A percentile compares a stretch with the other conserved stretches of the same genome.
Conservation (phyloP, 2,888 invertebrate genomes). For the Chaetogeoica ovagalla region DNA sequence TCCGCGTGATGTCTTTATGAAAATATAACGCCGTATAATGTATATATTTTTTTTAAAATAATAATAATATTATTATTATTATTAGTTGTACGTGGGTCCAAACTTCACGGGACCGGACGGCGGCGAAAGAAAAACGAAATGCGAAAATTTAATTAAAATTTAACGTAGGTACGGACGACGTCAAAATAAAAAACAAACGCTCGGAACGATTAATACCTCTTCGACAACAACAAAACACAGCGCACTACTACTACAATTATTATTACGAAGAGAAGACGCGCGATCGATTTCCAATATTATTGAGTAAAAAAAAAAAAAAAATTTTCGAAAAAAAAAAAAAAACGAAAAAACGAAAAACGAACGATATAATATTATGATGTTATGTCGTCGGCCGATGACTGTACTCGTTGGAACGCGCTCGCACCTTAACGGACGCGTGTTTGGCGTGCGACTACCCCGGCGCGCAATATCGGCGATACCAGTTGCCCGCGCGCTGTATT, state of each 20-base stretch:
- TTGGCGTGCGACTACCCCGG: constrained; percentile 52
- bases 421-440: constrained; percentile 51
- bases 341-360: not conserved
- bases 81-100: too few species aligned
- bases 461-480: constrained; percentile 41
- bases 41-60: too few species aligned
- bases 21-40: too few species aligned
- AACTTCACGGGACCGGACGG: too few species aligned
- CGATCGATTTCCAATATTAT: not conserved
- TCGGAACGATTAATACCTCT: too few species aligned
- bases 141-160: too few species aligned
- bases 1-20: too few species aligned
- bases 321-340: not conserved
- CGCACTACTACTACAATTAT: not conserved
- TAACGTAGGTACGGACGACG: not conserved
- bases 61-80: too few species aligned
- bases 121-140: not conserved
- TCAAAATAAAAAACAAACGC: too few species aligned
- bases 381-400: constrained; percentile 36
- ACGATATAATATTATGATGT: too few species aligned
- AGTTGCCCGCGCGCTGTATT: constrained; percentile 30
- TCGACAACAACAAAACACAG: not conserved
- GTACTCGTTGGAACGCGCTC: constrained; percentile 37
- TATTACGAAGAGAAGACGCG: not conserved
- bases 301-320: not conserved